These are phyloP conservation scores for Xanthostigma xanthostigma DNA, from an alignment of 2,888 invertebrate species.

Conservation along the genomic window DNA sequence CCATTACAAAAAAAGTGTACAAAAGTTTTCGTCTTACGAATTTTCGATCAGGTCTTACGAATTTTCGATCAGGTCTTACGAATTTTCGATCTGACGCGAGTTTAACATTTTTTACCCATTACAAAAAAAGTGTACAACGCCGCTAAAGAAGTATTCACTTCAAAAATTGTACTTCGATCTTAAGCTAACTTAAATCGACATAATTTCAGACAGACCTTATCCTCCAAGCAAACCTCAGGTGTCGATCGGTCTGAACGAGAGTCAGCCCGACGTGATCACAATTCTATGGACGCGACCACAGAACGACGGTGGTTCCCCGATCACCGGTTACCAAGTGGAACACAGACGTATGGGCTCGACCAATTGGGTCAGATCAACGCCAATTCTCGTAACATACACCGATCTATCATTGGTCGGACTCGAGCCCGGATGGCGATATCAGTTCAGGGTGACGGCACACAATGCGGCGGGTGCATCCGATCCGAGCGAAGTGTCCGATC, in stretches of 20 bases:
- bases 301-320: conserved; percentile 75
- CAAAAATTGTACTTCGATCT: too few species aligned
- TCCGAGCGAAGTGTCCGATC: conserved; percentile 73
- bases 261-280: conserved; percentile 67
- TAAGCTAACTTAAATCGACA: conserved; percentile 3
- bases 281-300: conserved; percentile 69
- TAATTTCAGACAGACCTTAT: conserved; percentile 54
- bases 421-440: conserved; percentile 75
- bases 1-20: too few species aligned
- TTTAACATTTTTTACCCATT: too few species aligned
- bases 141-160: too few species aligned
- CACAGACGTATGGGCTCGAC: conserved; percentile 59
- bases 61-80: too few species aligned
- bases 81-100: too few species aligned
- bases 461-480: conserved; percentile 79
- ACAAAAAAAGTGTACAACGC: too few species aligned
- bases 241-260: conserved; percentile 50
- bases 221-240: conserved; percentile 73
- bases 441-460: conserved; percentile 83
- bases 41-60: too few species aligned
- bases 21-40: too few species aligned
- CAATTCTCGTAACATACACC: conserved; percentile 51
- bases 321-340: conserved; percentile 72
- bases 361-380: conserved; percentile 70
- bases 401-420: conserved; percentile 69